Percentiles rank a stretch among this genome's conserved stretches.
Conservation (phyloP, 2,113 vertebrate genomes). For the Capreolus pygargus region DNA sequence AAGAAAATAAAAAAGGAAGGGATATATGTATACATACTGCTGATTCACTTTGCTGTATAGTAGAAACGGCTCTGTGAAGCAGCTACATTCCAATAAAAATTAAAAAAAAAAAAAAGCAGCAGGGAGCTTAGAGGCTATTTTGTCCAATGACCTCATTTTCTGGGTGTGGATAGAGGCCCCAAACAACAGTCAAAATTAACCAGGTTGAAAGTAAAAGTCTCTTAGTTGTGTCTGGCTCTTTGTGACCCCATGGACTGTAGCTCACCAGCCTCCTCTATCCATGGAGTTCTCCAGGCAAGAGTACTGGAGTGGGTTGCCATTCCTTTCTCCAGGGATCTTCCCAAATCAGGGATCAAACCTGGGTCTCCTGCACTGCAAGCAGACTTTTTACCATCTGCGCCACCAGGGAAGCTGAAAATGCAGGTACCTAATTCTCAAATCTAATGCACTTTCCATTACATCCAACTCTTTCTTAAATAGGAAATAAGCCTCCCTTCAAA, state of each 20-base stretch:
- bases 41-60: not conserved
- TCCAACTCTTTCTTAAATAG: not conserved
- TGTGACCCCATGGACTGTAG: not conserved
- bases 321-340: not conserved
- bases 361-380: not conserved
- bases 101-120: not conserved
- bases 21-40: not conserved
- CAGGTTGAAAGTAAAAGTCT: not conserved
- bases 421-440: not conserved
- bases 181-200: not conserved
- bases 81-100: not conserved
- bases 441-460: not conserved
- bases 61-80: not conserved
- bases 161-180: not conserved
- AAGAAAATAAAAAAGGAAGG: not conserved
- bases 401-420: not conserved
- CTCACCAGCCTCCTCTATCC: not conserved
- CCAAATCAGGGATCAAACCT: not conserved
- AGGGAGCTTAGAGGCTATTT: not conserved
- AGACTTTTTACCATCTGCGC: not conserved
- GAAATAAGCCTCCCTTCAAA: not conserved
- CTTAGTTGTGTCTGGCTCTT: not conserved
- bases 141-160: not conserved
- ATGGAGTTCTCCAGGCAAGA: not conserved
- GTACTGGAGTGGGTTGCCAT: not conserved